A percentile compares a stretch with the other conserved stretches of the same genome.
phyloP scores from a whole-genome alignment of 1,140 invertebrate genomes.

The Habropoda laboriosa region DNA sequence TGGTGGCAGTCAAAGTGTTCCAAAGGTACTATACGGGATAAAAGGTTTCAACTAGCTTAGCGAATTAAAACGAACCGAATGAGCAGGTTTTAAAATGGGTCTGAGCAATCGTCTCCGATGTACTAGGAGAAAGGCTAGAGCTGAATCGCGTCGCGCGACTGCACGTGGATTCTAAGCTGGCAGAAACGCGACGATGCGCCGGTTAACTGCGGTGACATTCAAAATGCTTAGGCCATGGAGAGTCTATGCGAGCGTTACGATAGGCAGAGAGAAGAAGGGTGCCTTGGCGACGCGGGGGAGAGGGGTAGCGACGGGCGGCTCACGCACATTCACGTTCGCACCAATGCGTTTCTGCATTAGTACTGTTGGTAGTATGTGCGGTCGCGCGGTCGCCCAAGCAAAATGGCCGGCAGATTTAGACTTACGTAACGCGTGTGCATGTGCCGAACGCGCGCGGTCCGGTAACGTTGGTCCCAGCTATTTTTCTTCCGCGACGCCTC shows the following conservation, averaged over 20 bases:
- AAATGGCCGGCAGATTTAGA: constrained; percentile 80
- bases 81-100: too few species aligned
- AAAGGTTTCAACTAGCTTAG: too few species aligned
- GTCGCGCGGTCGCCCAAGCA: constrained; percentile 53
- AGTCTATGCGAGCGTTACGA: constrained; percentile 33
- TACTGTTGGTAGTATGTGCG: too few species aligned
- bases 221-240: constrained; percentile 64
- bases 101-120: too few species aligned
- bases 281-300: constrained; percentile 58
- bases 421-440: constrained; percentile 75
- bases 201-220: constrained; percentile 71
- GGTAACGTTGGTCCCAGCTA: constrained; percentile 64
- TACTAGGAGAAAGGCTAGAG: too few species aligned
- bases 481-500: constrained; percentile 37
- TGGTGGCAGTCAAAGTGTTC: too few species aligned
- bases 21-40: too few species aligned
- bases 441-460: constrained; percentile 65
- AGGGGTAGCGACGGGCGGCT: too few species aligned
- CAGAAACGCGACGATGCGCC: constrained; percentile 22
- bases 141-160: too few species aligned
- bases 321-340: background rate
- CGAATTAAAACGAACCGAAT: too few species aligned
- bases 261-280: constrained; percentile 42
- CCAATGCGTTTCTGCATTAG: background rate
- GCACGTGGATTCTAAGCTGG: constrained; percentile 36